These are phyloP conservation scores for Coracias cyanogaster DNA, from an alignment of 2,797 vertebrate species.

Conservation along the genomic window DNA sequence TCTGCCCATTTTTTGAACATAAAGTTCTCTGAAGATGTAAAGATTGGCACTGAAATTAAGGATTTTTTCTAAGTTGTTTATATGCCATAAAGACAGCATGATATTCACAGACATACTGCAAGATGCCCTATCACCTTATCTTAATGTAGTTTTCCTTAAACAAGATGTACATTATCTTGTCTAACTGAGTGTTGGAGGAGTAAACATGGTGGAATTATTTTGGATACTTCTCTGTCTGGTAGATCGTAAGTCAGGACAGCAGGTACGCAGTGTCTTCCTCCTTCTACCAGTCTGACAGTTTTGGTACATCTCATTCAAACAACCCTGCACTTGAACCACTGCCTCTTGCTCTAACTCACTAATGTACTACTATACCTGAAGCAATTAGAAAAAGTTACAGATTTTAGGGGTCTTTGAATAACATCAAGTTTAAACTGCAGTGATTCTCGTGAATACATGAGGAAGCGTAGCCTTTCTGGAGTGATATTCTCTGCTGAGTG, in stretches of 20 bases:
- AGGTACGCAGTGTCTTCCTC: neutral
- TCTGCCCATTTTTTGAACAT: too few species aligned
- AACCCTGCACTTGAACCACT: neutral
- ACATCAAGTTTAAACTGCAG: neutral
- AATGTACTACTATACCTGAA: neutral
- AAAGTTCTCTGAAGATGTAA: neutral
- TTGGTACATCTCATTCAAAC: neutral
- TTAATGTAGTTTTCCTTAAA: constrained; percentile 4
- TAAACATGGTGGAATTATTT: neutral
- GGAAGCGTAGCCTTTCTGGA: neutral
- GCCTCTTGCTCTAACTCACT: neutral
- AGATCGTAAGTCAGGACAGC: neutral
- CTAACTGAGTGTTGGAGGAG: neutral
- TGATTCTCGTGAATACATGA: neutral
- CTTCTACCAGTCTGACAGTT: neutral
- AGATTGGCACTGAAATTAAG: neutral
- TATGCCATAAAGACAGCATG: neutral
- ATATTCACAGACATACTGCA: neutral
- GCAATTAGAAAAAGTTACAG: neutral
- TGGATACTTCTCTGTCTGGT: neutral
- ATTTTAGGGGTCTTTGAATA: neutral
- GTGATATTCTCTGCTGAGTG: neutral
- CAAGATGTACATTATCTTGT: neutral
- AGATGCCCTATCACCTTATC: neutral
- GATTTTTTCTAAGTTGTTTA: neutral